Evolutionary conservation across 1,140 invertebrate genomes (phyloP), one percentile per base, ranked within the genome.

Genomic region (Drosophila sulfurigaster): DNA sequence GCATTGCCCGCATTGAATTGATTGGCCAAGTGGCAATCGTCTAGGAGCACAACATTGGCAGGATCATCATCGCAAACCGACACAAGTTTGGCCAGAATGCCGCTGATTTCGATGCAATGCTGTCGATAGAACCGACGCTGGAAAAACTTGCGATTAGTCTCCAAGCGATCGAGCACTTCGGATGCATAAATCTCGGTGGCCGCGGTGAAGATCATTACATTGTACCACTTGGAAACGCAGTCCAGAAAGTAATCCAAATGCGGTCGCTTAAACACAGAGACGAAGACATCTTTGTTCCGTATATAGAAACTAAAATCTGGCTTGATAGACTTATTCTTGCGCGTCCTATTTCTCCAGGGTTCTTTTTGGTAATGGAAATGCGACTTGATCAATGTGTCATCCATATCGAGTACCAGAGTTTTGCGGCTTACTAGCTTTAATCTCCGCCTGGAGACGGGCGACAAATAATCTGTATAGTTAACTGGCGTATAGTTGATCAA

Each of bases 231-330:
- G 10, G 79, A 49, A 0, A 87, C 80, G 2, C 48, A 25, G 20
- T 87, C 67, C 10, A 87, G 35, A 51, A 87, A 87, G 6, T 41
- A 51, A 7, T 87, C 83, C 8, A 87, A 49, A 63, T 87, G 32
- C 0, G 82, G 82, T 1, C 82, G 75, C 25, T 86, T 86, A 16
- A 67, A 82, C 7, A 86, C 68, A 8, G 52, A 77, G 49, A 86
- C 15, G 1, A 10, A 52, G 16, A 6, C 30, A 5, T 38, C 30
- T 0, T 10, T 20, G 1, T 1, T 1, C 15, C 16, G 46, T 13
- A 81, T 4, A 3, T 1, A 3, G 20, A 85, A 78, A 15, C 7
- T 5, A 3, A 43, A 64, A 38, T 85, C 81, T 11, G 52, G 72
- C 0, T 59, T 43, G 1, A 41, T 1, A 3, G 66, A 8, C 38